Base-by-base conservation (phyloP, 2,888 invertebrate genomes). In the Protophormia terraenovae region DNA sequence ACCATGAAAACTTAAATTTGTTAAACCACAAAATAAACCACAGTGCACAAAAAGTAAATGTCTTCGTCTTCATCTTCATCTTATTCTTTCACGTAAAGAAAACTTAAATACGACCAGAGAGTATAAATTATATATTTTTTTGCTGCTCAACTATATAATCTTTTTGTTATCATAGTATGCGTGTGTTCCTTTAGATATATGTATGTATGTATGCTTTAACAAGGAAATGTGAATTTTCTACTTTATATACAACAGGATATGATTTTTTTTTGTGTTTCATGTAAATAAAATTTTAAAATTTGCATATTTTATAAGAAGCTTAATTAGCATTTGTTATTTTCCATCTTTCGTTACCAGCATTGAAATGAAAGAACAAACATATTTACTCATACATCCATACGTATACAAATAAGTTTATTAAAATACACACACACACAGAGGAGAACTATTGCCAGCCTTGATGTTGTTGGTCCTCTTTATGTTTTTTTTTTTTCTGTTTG, bases 301-400 rank as follows among this genome's bases (percentile, higher is more conserved):
- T 85, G 64, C 84, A 85, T 85, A 85, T 82, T 85, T 85, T 75
- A 85, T 81, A 85, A 81, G 73, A 67, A 82, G 81, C 85, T 81
- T 85, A 80, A 80, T 80, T 80, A 80, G 72, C 80, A 80, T 80
- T 80, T 80, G 32, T 80, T 80, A 58, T 45, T 45, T n/a, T 79
- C 29, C 66, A 71, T 55, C 22, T 35, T 38, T 50, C 55, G 16
- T 24, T 53, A 19, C 35, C 10, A 58, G 16, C 12, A 27, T 29
- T 66, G 16, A 35, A 71, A 53, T 53, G 24, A n/a, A n/a, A 12
- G 19, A 53, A 22, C 32, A 0, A 12, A 22, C 14, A 60, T 22
- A 4, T 19, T 1, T 16, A 45, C 2, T n/a, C n/a, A 16, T 4
- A 24, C 8, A 1, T 4, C n/a, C n/a, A 14, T 41, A 1, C 22